Base-by-base conservation (phyloP, 1,140 invertebrate species). In the Zaprionus lachaisei region DNA sequence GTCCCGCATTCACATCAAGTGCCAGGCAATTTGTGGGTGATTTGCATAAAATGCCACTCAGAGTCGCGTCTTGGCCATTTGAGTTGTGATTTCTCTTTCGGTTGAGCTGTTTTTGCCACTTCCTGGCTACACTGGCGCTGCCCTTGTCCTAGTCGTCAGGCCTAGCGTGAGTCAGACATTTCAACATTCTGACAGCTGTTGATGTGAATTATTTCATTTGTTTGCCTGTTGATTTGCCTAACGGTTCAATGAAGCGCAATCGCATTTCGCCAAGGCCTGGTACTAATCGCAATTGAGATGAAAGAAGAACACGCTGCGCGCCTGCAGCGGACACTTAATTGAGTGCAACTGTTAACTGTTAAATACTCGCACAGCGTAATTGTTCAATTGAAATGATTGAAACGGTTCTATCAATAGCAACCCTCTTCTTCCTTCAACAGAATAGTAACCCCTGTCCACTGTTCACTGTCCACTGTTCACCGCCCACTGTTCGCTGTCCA, bases 321-420 rank as follows among this genome's bases (percentile, higher is more conserved):
- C 34, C 24, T 54, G 51, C 64, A 57, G 54, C 71, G 57, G 17
- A 47, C 49, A 86, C 71, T 89, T 81, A 89, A 89, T 89, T 89
- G 84, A 89, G 84, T 84, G 74, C 85, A 89, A 81, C 85, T 81
- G 47, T 58, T 68, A 81, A 79, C 79, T 86, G 56, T 58, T 69
- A 58, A 69, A 69, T 67, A 37, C 49, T 12, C 24, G 54, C 28
- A 15, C 63, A 37, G 64, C 78, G 77, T 90, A 90, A 84, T 90
- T 84, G 84, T 72, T 90, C 84, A 89, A 90, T 89, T 89, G 83
- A 84, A 89, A 79, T 73, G 73, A 80, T 78, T 87, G 80, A 62
- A 58, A 37, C 20, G 47, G 12, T 37, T 37, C 54, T 80, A 78
- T 76, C 79, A 74, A 65, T 41, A 37, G 2, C 1, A 6, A 15